Base-by-base conservation (phyloP, 2,888 invertebrate species). In the Phasia obesa region DNA sequence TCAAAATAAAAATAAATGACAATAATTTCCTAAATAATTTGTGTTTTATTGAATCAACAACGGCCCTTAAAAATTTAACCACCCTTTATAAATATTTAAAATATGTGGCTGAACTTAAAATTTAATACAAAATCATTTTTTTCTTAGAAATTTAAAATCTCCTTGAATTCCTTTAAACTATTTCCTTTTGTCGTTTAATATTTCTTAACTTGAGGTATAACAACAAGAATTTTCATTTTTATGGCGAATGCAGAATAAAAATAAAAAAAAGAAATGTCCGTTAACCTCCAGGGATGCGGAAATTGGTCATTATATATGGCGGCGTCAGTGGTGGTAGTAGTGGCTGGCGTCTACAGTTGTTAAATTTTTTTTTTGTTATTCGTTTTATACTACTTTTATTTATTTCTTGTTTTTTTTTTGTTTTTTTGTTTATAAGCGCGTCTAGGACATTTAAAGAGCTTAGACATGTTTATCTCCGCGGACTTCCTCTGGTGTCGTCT, bases 221-320 rank as follows among this genome's bases (percentile, higher is more conserved):
- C 35, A 11, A 35, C 4, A 64, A 60, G 42, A 76, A 44, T 69
- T 69, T 59, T 38, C 25, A 47, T 35, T 60, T 69, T 51, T 4
- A 60, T 69, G n/a, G 15, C 21, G 2, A 44, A 23, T 51, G 35
- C 38, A 60, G 21, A 60, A 42, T 0, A 44, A 15, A 38, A 59
- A 15, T 1, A 53, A 76, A 44, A 23, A 42, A 49, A 65, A 38
- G 19, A 21, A 78, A 59, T 85, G 84, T 84, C 73, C 84, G 59
- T 83, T 83, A 85, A 85, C 84, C 84, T 84, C 75, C 70, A 79
- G 69, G 85, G 71, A 81, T 78, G 74, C 86, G 88, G 86, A 88
- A 89, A 89, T 88, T 88, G 86, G 87, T 88, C 88, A 89, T 89
- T 88, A 89, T 86, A 85, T 65, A 64, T 65, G 74, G 74, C 83